phyloP scores from a whole-genome alignment of 2,113 vertebrate genomes.

The Nycticorax nycticorax region DNA sequence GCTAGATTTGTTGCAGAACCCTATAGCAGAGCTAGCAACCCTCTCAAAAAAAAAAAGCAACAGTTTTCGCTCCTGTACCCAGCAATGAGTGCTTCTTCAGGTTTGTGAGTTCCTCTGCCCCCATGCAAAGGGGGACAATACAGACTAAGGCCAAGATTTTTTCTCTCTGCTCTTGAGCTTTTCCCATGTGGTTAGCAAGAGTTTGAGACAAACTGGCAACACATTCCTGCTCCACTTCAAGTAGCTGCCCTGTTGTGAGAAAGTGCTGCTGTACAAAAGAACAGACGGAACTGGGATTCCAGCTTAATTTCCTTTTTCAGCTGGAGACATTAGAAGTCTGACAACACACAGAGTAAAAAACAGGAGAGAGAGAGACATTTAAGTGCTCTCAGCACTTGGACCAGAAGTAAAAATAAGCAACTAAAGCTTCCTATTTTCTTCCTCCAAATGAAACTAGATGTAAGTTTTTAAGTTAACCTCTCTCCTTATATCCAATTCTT shows the following conservation, averaged over 20 bases:
- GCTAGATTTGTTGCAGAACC: background rate
- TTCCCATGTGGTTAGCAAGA: background rate
- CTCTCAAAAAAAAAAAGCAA: background rate
- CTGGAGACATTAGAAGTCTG: background rate
- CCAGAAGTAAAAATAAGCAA: background rate
- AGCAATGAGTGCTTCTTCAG: background rate
- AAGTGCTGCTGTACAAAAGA: slow-evolving; percentile 2
- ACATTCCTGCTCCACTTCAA: background rate
- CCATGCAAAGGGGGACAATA: background rate
- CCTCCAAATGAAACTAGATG: background rate
- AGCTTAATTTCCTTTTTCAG: slow-evolving; percentile 13
- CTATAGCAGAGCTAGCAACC: background rate
- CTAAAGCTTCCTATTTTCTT: background rate
- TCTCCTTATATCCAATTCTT: background rate
- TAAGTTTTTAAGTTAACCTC: background rate
- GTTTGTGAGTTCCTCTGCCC: background rate
- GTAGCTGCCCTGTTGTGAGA: slow-evolving; percentile 36
- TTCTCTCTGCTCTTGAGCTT: background rate
- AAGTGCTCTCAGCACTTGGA: background rate
- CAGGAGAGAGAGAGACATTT: background rate
- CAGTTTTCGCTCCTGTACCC: background rate
- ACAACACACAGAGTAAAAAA: background rate
- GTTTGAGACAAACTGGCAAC: slow-evolving; percentile 26
- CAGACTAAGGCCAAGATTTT: background rate
- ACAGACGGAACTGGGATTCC: background rate